phyloP scores from a whole-genome alignment of 1,140 invertebrate genomes.

The Parapsyche elsis region DNA sequence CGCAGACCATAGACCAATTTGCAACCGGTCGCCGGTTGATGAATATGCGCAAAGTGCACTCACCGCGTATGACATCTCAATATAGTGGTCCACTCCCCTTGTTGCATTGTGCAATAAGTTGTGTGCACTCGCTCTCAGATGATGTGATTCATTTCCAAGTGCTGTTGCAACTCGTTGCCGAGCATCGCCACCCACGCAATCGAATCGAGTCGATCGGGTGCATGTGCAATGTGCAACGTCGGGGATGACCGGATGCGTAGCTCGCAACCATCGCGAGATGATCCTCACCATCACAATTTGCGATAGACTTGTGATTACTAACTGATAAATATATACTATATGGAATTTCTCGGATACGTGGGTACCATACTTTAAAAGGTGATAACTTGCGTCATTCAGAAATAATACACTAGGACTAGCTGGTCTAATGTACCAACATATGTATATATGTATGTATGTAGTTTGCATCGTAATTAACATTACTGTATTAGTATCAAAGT shows the following conservation, averaged over 20 bases:
- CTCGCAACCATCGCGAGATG: not conserved
- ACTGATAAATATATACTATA: too few relatives aligned
- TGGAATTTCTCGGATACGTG: too few relatives aligned
- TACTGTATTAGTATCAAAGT: too few relatives aligned
- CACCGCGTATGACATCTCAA: slow-evolving; percentile 36
- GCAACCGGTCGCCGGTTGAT: too few relatives aligned
- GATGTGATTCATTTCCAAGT: slow-evolving; percentile 38
- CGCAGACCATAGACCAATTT: too few relatives aligned
- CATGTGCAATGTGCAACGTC: slow-evolving; percentile 13
- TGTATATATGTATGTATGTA: too few relatives aligned
- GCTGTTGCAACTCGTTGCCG: not conserved
- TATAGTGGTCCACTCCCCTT: not conserved
- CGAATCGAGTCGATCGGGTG: slow-evolving; percentile 20
- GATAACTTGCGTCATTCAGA: too few relatives aligned
- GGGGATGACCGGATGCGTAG: not conserved
- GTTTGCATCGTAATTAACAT: too few relatives aligned
- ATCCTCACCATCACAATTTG: not conserved
- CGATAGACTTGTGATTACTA: too few relatives aligned
- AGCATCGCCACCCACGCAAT: slow-evolving; percentile 37
- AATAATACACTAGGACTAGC: too few relatives aligned
- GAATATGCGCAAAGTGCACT: slow-evolving; percentile 8
- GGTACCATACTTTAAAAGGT: too few relatives aligned
- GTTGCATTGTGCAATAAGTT: slow-evolving; percentile 36
- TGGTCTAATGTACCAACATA: too few relatives aligned
- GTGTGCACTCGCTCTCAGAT: not conserved